Base-by-base conservation (phyloP, 2,888 invertebrate species). In the Elmis aenea region DNA sequence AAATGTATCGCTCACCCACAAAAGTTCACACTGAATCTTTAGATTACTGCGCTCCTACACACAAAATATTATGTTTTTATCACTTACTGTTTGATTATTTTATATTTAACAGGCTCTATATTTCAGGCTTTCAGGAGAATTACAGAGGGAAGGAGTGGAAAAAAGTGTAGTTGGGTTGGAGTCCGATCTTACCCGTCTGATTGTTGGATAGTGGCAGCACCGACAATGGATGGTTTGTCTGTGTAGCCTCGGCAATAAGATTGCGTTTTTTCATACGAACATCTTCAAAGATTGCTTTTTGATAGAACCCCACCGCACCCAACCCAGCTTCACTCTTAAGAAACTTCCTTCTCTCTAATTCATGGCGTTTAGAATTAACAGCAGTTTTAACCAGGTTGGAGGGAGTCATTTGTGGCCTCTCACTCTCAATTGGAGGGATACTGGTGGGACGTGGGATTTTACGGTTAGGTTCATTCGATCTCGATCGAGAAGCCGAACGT, bases 331-430 rank as follows among this genome's bases (percentile, higher is more conserved):
- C 65, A 33, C 59, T 57, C 55, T 75, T 76, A 59, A 74, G 65
- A 41, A 70, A 59, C 50, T 69, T 69, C 48, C 73, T 67, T 49
- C 71, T 66, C 51, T 75, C 74, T 39, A 71, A 67, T 51, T 76
- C 75, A 53, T 74, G 74, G 38, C 74, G 69, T 60, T 79, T 77
- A 55, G 75, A 77, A 57, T 77, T 76, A 24, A 76, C 77, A 25
- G 79, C 78, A 13, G 80, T 79, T 61, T 80, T 81, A 24, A 79
- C 77, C 38, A 79, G 66, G 55, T 72, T 72, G 46, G 77, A 77
- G 6, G 78, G 79, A 25, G 75, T 74, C 73, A 76, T 70, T 47
- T 65, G 47, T 32, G 38, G 16, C 21, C 34, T 27, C 27, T 26
- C 28, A 24, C 27, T 26, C 31, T 35, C 38, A 13, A 34, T 35